Evolutionary conservation across 2,797 vertebrate genomes (phyloP), one percentile per base, ranked within the genome.

Genomic region (Amazonetta brasiliensis): DNA sequence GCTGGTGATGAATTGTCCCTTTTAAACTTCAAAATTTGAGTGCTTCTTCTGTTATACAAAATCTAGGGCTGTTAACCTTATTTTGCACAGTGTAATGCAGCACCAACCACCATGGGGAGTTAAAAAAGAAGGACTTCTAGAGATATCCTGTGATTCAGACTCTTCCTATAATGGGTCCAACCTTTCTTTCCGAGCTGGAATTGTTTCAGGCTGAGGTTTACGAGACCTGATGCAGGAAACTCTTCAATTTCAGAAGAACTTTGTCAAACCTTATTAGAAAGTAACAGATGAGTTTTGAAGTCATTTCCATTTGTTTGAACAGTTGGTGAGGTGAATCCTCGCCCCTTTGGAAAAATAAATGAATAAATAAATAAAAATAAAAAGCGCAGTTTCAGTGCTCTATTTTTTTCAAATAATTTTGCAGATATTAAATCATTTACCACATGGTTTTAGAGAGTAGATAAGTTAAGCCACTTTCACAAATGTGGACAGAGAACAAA

Each of bases 81-180:
- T 3, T 17, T 23, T 25, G 28, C 33, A 13, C 5, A 7, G 23
- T 3, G 5, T 8, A 71, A 18, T 16, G 13, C 25, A 64, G 19
- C 0, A 0, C 60, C 2, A 1, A 59, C 13, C n/a, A 3, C 0
- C 46, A 44, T 2, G 19, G 18, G 11, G 0, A 2, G 21, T 50
- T 62, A 75, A 68, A 69, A 79, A 67, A 44, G 31, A 41, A 43
- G 41, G 17, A 89, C 6, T 10, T 9, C 46, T 69, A 33, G 21
- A 68, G n/a, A 8, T 11, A 7, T 60, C 10, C n/a, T 25, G 44
- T 77, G 81, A 63, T 87, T 84, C 79, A 87, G 26, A 35, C 3
- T 63, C 59, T 20, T 59, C 44, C 60, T 93, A 62, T 88, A 94
- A 56, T 16, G 25, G n/a, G 9, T 19, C 22, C 28, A 84, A 12